A percentile compares a stretch with the other conserved stretches of the same genome.
Conservation (phyloP, 2,113 vertebrate genomes). For the Colinus virginianus region DNA sequence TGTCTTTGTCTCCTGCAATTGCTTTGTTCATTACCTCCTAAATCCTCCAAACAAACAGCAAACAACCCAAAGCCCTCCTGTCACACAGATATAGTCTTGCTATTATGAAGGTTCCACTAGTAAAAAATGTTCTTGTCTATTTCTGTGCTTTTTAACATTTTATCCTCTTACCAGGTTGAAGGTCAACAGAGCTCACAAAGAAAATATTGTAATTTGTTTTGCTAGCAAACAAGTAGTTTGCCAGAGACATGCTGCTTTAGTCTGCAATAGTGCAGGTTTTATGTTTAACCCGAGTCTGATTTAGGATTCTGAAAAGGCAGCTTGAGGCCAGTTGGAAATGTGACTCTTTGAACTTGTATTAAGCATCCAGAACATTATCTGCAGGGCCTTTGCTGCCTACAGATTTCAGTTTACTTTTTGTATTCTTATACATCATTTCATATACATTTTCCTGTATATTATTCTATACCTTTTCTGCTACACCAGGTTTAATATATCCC, state of each 20-base stretch:
- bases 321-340: neutral
- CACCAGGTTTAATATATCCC: neutral
- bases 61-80: neutral
- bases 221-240: neutral
- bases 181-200: conserved; percentile 40
- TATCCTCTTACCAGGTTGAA: conserved; percentile 34
- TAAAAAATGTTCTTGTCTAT: neutral
- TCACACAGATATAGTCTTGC: neutral
- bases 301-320: neutral
- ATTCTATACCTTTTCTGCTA: neutral
- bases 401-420: neutral
- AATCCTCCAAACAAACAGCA: conserved; percentile 36
- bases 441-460: neutral
- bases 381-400: neutral
- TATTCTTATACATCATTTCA: neutral
- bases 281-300: neutral
- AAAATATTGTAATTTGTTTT: conserved; percentile 15
- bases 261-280: neutral
- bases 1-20: conserved; percentile 59
- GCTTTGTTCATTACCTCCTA: conserved; percentile 58
- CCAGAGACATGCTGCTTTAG: neutral
- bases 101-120: conserved; percentile 22
- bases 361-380: neutral
- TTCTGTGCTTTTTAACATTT: conserved; percentile 41
- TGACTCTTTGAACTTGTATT: neutral